These are phyloP conservation scores for Cossypha caffra DNA, from an alignment of 2,797 vertebrate genomes.

Conservation along the genomic window DNA sequence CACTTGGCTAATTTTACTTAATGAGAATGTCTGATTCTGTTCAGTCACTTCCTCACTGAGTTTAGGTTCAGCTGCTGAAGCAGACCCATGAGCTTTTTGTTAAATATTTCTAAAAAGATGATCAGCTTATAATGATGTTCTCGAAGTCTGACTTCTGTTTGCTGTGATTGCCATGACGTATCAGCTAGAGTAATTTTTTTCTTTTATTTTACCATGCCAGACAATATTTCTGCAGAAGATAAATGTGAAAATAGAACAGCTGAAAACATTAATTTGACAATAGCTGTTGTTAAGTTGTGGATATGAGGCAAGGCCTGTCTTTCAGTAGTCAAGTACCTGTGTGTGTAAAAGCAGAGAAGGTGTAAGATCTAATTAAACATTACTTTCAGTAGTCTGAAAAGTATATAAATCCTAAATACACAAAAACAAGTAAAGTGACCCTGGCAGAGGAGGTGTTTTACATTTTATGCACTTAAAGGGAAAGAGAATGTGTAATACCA, in stretches of 20 bases:
- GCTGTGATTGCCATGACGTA: not conserved
- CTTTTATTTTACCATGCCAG: not conserved
- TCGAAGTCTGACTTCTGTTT: not conserved
- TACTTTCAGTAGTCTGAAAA: not conserved
- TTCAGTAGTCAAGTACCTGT: not conserved
- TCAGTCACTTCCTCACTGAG: not conserved
- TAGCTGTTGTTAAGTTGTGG: not conserved
- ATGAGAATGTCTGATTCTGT: conserved; percentile 41
- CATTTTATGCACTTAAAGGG: not conserved
- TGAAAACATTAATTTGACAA: not conserved
- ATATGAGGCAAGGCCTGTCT: not conserved
- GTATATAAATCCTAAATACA: not conserved
- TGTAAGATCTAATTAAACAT: not conserved
- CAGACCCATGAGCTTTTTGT: not conserved
- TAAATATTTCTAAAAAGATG: not conserved
- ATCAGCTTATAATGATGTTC: not conserved
- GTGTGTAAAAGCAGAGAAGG: not conserved
- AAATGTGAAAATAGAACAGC: not conserved
- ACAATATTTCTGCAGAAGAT: not conserved
- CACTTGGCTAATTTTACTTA: conserved; percentile 40
- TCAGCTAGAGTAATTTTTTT: not conserved
- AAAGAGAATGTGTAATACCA: not conserved
- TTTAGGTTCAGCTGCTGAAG: conserved; percentile 29
- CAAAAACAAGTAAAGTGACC: not conserved
- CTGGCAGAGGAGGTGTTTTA: not conserved